These are phyloP conservation scores for Enteromius afrohamiltoni DNA, from an alignment of 2,797 vertebrate genomes.

Conservation along the genomic window DNA sequence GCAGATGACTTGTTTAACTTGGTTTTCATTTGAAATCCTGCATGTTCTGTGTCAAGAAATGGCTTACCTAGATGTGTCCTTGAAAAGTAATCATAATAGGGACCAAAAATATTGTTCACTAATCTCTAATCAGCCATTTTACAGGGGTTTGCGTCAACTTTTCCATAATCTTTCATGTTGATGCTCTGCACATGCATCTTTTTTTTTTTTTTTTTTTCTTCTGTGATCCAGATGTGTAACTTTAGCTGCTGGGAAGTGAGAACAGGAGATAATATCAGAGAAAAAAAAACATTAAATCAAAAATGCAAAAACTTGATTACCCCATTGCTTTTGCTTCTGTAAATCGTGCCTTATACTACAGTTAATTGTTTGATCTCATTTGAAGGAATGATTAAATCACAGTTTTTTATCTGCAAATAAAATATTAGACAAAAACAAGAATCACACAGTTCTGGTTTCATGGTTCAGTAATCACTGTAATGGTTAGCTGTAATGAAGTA, in stretches of 20 bases:
- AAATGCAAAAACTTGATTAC: neutral
- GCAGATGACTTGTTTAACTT: neutral
- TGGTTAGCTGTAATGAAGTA: neutral
- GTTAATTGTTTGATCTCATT: neutral
- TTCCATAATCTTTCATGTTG: neutral
- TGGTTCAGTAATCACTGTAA: neutral
- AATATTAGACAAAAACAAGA: neutral
- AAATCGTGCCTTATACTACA: neutral
- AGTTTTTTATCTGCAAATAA: neutral
- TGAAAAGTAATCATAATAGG: neutral
- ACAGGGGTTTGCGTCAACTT: neutral
- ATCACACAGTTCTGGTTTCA: constrained; percentile 5
- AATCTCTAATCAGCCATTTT: neutral
- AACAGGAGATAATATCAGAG: neutral
- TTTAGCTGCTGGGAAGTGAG: neutral
- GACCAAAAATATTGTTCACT: neutral
- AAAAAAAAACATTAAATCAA: neutral
- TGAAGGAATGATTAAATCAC: neutral
- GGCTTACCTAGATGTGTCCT: neutral
- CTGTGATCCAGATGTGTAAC: neutral
- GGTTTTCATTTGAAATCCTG: neutral
- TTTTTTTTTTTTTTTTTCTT: neutral
- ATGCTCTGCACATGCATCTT: neutral
- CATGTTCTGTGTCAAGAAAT: neutral
- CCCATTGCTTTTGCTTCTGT: neutral